These are phyloP conservation scores for Hippocampus kuda DNA, from an alignment of 2,797 vertebrate genomes.

Conservation along the genomic window DNA sequence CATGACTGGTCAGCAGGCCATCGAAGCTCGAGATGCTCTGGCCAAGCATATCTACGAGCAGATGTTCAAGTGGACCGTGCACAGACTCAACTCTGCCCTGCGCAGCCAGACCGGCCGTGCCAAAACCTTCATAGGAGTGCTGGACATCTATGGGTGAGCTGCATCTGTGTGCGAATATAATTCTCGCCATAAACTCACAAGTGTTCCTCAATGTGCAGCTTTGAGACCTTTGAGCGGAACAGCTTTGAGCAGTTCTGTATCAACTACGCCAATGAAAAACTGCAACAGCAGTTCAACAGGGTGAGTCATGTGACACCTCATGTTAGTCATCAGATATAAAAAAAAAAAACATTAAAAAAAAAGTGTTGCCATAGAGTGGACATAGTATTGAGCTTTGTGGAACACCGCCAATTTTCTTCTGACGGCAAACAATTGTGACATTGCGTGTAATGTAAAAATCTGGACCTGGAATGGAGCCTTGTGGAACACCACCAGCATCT, in stretches of 20 bases:
- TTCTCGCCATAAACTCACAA: not conserved
- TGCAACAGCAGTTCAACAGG: slow-evolving; percentile 77
- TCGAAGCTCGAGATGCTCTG: slow-evolving; percentile 63
- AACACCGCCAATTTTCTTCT: not conserved
- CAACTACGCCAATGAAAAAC: slow-evolving; percentile 77
- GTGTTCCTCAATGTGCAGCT: slow-evolving; percentile 50
- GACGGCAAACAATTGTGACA: too few relatives aligned
- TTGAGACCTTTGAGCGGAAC: slow-evolving; percentile 75
- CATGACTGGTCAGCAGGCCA: slow-evolving; percentile 62
- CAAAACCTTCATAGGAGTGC: slow-evolving; percentile 65
- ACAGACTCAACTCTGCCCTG: slow-evolving; percentile 66
- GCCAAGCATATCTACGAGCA: slow-evolving; percentile 71
- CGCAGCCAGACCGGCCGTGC: slow-evolving; percentile 37
- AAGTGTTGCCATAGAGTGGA: not conserved
- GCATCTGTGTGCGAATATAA: not conserved
- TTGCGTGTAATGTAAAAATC: not conserved
- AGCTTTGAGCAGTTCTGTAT: slow-evolving; percentile 83
- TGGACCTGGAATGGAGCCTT: not conserved
- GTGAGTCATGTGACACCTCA: slow-evolving; percentile 42
- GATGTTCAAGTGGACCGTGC: slow-evolving; percentile 69
- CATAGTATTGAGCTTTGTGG: not conserved
- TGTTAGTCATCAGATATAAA: not conserved
- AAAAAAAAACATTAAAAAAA: not conserved
- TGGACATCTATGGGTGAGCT: slow-evolving; percentile 71
- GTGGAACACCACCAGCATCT: not conserved